Percentiles rank a stretch among this genome's conserved stretches.
These are phyloP conservation scores for Colius striatus DNA, from an alignment of 2,113 vertebrate genomes.

Conservation along the genomic window DNA sequence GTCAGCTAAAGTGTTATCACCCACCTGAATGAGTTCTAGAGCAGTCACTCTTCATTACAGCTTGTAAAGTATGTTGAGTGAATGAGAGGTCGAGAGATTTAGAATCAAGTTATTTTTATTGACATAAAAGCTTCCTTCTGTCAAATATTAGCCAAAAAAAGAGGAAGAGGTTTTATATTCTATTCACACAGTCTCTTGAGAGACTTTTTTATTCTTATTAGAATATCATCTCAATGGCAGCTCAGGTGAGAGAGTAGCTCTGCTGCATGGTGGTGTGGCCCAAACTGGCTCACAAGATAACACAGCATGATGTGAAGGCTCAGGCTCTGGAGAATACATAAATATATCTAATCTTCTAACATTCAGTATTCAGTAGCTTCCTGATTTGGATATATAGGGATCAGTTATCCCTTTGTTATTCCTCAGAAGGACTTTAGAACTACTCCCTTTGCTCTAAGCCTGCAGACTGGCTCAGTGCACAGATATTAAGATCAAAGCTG, in stretches of 20 bases:
- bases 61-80: not conserved
- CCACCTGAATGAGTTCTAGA: not conserved
- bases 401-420: constrained; percentile 1
- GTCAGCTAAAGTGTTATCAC: not conserved
- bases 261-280: not conserved
- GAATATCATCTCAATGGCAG: not conserved
- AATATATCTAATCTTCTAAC: not conserved
- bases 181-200: not conserved
- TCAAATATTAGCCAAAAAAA: not conserved
- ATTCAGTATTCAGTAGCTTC: not conserved
- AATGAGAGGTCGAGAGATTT: not conserved
- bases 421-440: constrained; percentile 33
- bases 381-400: not conserved
- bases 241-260: not conserved
- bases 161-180: not conserved
- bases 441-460: not conserved
- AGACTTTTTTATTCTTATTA: not conserved
- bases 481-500: constrained; percentile 18
- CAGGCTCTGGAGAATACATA: not conserved
- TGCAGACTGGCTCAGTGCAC: not conserved
- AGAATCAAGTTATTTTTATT: not conserved
- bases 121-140: not conserved
- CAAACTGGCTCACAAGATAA: not conserved
- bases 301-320: not conserved
- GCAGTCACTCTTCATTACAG: not conserved